phyloP scores from a whole-genome alignment of 2,797 vertebrate species.

The Sylvilagus floridanus region DNA sequence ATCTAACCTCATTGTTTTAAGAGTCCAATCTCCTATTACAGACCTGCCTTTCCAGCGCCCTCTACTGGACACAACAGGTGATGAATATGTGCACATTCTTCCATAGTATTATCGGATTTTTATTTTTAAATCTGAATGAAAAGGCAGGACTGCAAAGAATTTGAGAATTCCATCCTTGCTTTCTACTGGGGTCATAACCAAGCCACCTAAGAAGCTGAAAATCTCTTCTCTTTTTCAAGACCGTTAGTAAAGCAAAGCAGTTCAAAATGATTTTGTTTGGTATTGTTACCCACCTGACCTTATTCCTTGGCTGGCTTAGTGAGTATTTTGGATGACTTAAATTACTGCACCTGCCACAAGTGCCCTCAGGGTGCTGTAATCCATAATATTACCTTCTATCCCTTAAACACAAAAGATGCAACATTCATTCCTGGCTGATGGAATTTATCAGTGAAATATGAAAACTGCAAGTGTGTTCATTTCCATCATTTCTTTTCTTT shows the following conservation, averaged over 20 bases:
- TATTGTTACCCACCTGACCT: conserved; percentile 14
- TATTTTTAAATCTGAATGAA: conserved; percentile 13
- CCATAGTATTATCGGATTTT: not conserved
- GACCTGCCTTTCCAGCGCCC: conserved; percentile 63
- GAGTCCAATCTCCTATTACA: not conserved
- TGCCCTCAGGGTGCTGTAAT: not conserved
- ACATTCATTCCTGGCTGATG: conserved; percentile 73
- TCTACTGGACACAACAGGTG: conserved; percentile 44
- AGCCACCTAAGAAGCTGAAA: conserved; percentile 40
- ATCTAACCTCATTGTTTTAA: not conserved
- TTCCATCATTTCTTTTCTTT: conserved; percentile 66
- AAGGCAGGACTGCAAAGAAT: not conserved
- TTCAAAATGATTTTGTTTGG: conserved; percentile 38
- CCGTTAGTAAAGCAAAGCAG: conserved; percentile 25
- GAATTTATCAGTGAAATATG: conserved; percentile 78
- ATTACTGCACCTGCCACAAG: conserved; percentile 23
- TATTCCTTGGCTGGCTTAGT: not conserved
- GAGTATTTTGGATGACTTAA: not conserved
- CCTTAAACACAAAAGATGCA: conserved; percentile 56
- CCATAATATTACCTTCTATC: not conserved
- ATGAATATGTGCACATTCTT: not conserved
- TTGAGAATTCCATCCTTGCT: conserved; percentile 44
- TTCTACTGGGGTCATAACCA: conserved; percentile 6
- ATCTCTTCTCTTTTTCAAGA: conserved; percentile 53
- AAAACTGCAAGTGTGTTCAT: conserved; percentile 79